Percentiles rank a stretch among this genome's conserved stretches.
These are phyloP conservation scores for Trichechus manatus DNA, from an alignment of 2,113 vertebrate genomes.

Conservation along the genomic window DNA sequence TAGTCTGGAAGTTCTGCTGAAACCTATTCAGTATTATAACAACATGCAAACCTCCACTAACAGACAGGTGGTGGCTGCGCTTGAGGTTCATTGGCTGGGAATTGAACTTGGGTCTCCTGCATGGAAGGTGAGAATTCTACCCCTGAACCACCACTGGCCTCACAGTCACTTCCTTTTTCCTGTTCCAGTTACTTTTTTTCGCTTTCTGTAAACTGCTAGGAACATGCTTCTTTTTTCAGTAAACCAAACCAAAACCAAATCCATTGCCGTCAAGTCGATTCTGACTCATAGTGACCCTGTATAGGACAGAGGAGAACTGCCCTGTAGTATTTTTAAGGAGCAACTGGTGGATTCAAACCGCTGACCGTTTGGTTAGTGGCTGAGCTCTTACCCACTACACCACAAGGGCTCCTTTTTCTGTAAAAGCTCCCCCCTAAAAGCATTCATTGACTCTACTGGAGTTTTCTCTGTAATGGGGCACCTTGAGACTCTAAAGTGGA, in stretches of 20 bases:
- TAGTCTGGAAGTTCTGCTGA: not conserved
- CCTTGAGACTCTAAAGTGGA: not conserved
- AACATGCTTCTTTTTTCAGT: not conserved
- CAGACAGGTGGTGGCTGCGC: not conserved
- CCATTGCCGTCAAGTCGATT: too few relatives aligned
- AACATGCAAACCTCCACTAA: not conserved
- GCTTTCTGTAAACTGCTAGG: not conserved
- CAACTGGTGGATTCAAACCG: too few relatives aligned
- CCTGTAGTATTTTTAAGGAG: too few relatives aligned
- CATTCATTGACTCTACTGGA: not conserved
- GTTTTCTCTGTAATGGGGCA: not conserved
- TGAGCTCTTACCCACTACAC: too few relatives aligned
- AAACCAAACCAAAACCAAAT: too few relatives aligned
- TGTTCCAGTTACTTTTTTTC: too few relatives aligned
- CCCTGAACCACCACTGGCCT: not conserved
- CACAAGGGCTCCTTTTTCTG: not conserved
- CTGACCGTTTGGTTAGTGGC: too few relatives aligned
- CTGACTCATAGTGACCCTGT: too few relatives aligned
- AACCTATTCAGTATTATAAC: not conserved
- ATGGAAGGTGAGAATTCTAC: not conserved
- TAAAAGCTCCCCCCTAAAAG: not conserved
- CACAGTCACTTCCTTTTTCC: not conserved
- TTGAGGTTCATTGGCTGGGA: not conserved
- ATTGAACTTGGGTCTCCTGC: not conserved
- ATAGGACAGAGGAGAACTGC: too few relatives aligned